Base-by-base conservation (phyloP, 2,888 invertebrate species). In the Sthenelais limicola region DNA sequence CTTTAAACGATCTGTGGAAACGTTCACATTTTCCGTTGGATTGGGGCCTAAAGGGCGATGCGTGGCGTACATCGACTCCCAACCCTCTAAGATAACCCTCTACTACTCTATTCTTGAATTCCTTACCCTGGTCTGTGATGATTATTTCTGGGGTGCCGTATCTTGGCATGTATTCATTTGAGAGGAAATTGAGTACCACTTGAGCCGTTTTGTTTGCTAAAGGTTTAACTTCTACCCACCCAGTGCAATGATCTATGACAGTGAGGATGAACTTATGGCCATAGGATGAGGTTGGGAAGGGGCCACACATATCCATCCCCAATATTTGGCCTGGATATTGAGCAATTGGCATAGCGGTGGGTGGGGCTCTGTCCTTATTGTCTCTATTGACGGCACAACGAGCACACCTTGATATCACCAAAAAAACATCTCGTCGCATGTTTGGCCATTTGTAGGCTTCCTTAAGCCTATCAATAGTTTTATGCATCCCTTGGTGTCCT, bases 371-470 rank as follows among this genome's bases (percentile, higher is more conserved):
- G 9, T 56, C 43, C 33, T 33, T 4, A 28, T 43, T 32, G 15
- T 51, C 38, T 32, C n/a, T n/a, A n/a, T n/a, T n/a, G n/a, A n/a
- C n/a, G n/a, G 70, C 47, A 70, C 56, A 54, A 18, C 15, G 3
- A 24, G 32, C 38, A 54, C 70, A 70, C 38, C 21, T 33, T 3
- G 21, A 26, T 3, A 70, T 4, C 15, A 54, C 18, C 18, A 18
- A 24, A 26, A 24, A 18, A 3, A 70, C 43, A 24, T 70, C 70
- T 32, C 56, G 35, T 30, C 35, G n/a, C 56, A 47, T 38, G 18
- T 43, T 21, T 7, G 54, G 54, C 70, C 70, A 70, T 38, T 54
- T 70, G 28, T 70, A 70, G 7, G 38, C 38, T 26, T 54, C 54
- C 26, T 54, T 21, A 2, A 70, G 15, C n/a, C 70, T 30, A 18